A percentile compares a stretch with the other conserved stretches of the same genome.
Conservation (phyloP, 1,140 invertebrate genomes). For the Notospermus geniculatus region DNA sequence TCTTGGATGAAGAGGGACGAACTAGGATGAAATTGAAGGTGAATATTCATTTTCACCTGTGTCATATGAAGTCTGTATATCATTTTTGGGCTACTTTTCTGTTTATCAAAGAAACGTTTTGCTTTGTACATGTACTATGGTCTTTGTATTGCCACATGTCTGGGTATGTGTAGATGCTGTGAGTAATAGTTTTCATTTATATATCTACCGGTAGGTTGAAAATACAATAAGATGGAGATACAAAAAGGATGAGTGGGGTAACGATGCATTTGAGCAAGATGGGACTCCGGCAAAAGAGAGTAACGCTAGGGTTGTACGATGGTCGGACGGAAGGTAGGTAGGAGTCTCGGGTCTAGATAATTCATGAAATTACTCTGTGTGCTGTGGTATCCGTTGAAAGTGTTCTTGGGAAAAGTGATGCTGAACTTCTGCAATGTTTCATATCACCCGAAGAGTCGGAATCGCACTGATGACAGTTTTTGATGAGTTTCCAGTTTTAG, state of each 20-base stretch:
- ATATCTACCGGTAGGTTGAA: constrained; percentile 72
- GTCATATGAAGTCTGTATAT: background rate
- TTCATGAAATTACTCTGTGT: too few species aligned
- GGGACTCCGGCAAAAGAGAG: constrained; percentile 85
- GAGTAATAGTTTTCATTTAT: background rate
- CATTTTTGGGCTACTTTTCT: background rate
- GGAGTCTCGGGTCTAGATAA: too few species aligned
- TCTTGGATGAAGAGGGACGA: constrained; percentile 94
- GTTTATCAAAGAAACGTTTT: too few species aligned
- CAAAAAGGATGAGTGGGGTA: constrained; percentile 71
- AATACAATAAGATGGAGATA: constrained; percentile 97
- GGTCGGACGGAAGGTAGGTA: constrained; percentile 84
- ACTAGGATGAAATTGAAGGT: constrained; percentile 59
- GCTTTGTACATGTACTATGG: background rate
- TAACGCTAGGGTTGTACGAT: constrained; percentile 91
- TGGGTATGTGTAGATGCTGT: background rate
- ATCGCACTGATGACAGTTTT: too few species aligned
- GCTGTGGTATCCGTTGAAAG: too few species aligned
- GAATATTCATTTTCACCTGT: constrained; percentile 1
- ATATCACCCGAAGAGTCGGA: too few species aligned
- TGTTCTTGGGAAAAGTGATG: too few species aligned
- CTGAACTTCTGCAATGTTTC: too few species aligned
- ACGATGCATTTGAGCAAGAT: constrained; percentile 45
- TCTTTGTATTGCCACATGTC: background rate
- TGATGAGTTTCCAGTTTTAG: too few species aligned